Evolutionary conservation across 1,140 invertebrate species (phyloP).

Genomic region (Cephus cinctus): DNA sequence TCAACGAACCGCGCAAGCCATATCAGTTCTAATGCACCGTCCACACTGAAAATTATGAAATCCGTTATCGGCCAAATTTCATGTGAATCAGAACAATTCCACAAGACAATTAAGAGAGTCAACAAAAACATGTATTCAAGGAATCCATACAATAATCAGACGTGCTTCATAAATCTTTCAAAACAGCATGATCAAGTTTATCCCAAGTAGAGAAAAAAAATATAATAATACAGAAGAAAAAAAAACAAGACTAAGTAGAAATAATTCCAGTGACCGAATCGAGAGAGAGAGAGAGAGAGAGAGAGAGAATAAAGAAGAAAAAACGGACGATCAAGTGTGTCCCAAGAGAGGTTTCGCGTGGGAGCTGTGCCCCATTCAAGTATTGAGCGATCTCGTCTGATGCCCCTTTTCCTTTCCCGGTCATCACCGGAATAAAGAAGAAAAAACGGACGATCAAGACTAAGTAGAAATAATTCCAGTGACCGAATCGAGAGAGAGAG

Average conservation of each 20-base stretch:
- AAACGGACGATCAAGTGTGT: not conserved
- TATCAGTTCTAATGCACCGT: no score
- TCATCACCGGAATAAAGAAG: not conserved
- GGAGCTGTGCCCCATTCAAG: not conserved
- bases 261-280: no score
- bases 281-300: not conserved
- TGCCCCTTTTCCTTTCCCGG: no score
- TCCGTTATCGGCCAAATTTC: no score
- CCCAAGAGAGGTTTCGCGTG: no score
- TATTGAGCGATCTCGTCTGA: not conserved
- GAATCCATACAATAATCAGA: no score
- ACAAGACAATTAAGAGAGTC: not conserved
- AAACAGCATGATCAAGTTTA: no score
- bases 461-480: no score
- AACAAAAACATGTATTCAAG: not conserved
- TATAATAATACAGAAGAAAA: not conserved
- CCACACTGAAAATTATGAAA: no score
- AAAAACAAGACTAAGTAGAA: not conserved
- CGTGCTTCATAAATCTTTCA: no score
- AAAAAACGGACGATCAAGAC: not conserved
- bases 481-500: not conserved
- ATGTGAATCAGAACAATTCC: not conserved
- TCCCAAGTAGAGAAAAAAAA: not conserved
- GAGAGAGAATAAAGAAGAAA: not conserved
- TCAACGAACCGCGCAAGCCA: no score